These are phyloP conservation scores for Macheiramphus alcinus DNA, from an alignment of 2,113 vertebrate genomes.

Conservation along the genomic window DNA sequence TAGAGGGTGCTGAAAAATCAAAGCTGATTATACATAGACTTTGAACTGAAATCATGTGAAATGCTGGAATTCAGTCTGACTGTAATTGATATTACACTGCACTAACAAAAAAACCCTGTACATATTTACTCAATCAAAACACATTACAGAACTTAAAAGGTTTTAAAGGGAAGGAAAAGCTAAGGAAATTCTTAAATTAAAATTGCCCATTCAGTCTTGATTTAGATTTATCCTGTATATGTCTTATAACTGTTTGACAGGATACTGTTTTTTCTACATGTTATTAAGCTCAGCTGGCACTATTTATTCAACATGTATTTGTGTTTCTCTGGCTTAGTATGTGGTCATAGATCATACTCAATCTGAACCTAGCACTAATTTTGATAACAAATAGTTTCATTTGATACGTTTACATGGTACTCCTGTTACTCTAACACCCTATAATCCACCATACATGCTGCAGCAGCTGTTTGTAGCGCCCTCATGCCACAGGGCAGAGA, in stretches of 20 bases:
- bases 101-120: neutral
- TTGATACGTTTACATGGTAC: neutral
- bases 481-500: neutral
- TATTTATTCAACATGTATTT: neutral
- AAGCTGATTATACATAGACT: neutral
- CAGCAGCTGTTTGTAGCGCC: neutral
- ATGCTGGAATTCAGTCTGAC: neutral
- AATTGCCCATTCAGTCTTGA: neutral
- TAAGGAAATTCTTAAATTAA: neutral
- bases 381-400: neutral
- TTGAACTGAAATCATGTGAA: neutral
- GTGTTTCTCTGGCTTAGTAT: neutral
- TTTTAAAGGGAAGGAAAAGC: neutral
- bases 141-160: neutral
- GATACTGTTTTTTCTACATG: neutral
- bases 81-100: neutral
- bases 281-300: neutral
- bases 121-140: neutral
- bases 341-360: neutral
- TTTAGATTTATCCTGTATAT: neutral
- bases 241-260: neutral
- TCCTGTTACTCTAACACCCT: neutral
- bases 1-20: slow-evolving; percentile 5
- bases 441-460: neutral
- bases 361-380: neutral